Base-by-base conservation (phyloP, 2,888 invertebrate species). In the Phytoseiulus persimilis region DNA sequence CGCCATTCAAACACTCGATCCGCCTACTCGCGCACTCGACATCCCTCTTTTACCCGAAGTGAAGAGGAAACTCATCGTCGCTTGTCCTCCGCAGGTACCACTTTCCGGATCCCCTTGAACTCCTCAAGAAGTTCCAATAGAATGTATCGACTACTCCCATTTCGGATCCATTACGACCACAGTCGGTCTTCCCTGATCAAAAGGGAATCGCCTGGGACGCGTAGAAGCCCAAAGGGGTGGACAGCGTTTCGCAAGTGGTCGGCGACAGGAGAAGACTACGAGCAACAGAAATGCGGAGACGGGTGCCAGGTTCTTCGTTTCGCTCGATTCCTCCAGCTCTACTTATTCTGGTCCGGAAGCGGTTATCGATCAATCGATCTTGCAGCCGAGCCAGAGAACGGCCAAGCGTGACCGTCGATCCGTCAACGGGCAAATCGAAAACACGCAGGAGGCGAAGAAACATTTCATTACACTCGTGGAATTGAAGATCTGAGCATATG, bases 61-160 rank as follows among this genome's bases (percentile, higher is more conserved):
- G n/a, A 9, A 39, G 39, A 39, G 39, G 9, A 9, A 39, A 23
- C 65, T 65, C 2, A 65, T 65, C 14, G 65, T 14, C 65, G 23
- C 65, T 65, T 65, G 23, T 28, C 65, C 18, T 65, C 28, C 65
- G 14, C 33, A 87, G 87, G 32, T 87, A 87, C 32, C 87, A 87
- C 32, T 87, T 87, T n/a, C 87, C 87, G 18, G 87, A 87, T 32
- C 87, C 87, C 45, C 87, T 87, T 45, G 87, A 87, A 32, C 87
- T 87, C n/a, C 31, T 87, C 39, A 87, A 87, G 87, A 87, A 87
- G 39, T 87, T 87, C 45, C 87, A 87, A 31, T 87, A 65, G 65
- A 11, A 6, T 65, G 65, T 65, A 6, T 65, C 65, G 65, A 14
- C 65, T 23, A 65, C 18, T 65, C 9, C 65, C 18, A 2, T 65